Evolutionary conservation across 2,113 vertebrate species (phyloP).

Genomic region (Montifringilla adamsi): DNA sequence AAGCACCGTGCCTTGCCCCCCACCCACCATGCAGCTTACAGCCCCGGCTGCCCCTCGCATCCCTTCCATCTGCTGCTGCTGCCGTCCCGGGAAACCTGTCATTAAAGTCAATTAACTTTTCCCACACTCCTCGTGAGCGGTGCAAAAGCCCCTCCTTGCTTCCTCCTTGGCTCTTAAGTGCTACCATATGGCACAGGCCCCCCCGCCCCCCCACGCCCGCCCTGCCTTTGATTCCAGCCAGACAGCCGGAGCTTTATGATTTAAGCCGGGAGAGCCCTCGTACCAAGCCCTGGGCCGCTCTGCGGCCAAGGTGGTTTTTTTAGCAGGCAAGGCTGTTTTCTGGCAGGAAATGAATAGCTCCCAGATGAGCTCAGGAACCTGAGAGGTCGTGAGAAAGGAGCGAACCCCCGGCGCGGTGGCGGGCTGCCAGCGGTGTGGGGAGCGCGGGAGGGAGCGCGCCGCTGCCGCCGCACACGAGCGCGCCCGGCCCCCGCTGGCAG

Average conservation of each 20-base stretch:
- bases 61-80: not conserved
- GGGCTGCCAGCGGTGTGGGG: conserved; percentile 80
- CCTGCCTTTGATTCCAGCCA: conserved; percentile 83
- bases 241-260: conserved; percentile 86
- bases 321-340: conserved; percentile 89
- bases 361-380: conserved; percentile 97
- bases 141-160: conserved; percentile 77
- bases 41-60: not conserved
- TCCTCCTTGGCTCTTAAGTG: conserved; percentile 89
- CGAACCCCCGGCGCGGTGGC: conserved; percentile 89
- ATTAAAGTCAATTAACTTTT: conserved; percentile 93
- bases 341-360: conserved; percentile 99
- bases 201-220: not conserved
- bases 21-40: not conserved
- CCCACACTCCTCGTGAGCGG: conserved; percentile 84
- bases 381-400: conserved; percentile 98
- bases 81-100: conserved; percentile 80
- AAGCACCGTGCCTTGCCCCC: not conserved
- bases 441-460: conserved; percentile 72
- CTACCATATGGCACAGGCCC: conserved; percentile 86
- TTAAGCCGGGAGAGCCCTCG: conserved; percentile 84
- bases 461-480: conserved; percentile 86
- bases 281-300: conserved; percentile 85
- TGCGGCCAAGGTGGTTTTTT: conserved; percentile 82
- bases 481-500: conserved; percentile 64